Evolutionary conservation across 2,797 vertebrate genomes (phyloP).

Genomic region (Pampus argenteus): DNA sequence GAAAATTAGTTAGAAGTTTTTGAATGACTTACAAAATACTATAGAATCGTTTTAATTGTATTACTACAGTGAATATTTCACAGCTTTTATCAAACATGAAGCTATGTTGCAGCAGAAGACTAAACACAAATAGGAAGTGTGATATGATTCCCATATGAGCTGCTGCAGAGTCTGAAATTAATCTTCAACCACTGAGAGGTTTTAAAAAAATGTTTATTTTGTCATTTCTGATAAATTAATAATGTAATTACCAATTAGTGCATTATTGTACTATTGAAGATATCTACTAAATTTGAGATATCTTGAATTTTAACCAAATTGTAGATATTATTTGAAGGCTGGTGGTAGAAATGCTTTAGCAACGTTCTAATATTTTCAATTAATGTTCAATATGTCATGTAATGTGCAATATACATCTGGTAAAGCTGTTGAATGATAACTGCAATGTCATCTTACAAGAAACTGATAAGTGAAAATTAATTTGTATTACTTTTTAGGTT

Average conservation of each 20-base stretch:
- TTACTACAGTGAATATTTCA: too few relatives aligned
- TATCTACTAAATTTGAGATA: background rate
- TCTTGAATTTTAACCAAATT: background rate
- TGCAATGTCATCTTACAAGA: background rate
- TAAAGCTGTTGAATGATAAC: background rate
- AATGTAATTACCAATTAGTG: too few relatives aligned
- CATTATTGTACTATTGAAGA: background rate
- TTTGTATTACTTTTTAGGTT: background rate
- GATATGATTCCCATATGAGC: constrained; percentile 39
- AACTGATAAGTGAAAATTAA: background rate
- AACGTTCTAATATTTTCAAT: background rate
- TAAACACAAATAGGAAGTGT: constrained; percentile 22
- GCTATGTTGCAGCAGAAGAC: constrained; percentile 1
- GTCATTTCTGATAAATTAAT: background rate
- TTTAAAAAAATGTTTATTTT: background rate
- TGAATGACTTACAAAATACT: too few relatives aligned
- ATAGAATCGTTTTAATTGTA: too few relatives aligned
- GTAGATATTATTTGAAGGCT: background rate
- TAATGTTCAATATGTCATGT: too few relatives aligned
- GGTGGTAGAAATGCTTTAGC: background rate
- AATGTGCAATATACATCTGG: background rate
- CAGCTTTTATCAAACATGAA: constrained; percentile 29
- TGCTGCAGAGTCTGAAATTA: constrained; percentile 28
- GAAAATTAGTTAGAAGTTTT: too few relatives aligned
- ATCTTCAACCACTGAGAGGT: constrained; percentile 26